Base-by-base conservation (phyloP, 1,140 invertebrate species). In the Atta texana region DNA sequence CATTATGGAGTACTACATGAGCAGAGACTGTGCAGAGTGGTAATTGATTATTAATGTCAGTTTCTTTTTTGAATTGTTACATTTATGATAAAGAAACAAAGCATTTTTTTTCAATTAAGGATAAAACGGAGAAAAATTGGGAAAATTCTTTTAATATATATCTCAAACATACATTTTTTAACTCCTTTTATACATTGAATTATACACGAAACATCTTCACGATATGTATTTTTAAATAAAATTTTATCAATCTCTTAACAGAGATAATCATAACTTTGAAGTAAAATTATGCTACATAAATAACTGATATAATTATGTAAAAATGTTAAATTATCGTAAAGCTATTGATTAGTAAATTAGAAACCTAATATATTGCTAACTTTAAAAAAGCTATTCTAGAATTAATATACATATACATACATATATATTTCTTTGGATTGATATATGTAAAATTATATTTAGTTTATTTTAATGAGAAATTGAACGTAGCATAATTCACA, bases 21-120 rank as follows among this genome's bases (percentile, higher is more conserved):
- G 87, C 88, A 87, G 85, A 90, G 69, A 91, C 75, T 90, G 84
- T 89, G 71, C 86, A 87, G 88, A 88, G 85, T 91, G 88, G 85
- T 91, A 92, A 90, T 91, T 86, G 81, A 88, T 86, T 86, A 16
- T 51, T 16, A 75, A 86, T 69, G 2, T 66, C 49, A 39, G 44
- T 34, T 71, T 21, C 55, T 80, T 44, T 69, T 53, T 18, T 24
- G 34, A 80, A 12, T 44, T 2, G 18, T 72, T 16, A 44, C 2
- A 78, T 3, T 77, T 89, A 57, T 78, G 88, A 72, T 85, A 91
- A 88, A 78, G 74, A 80, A 88, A 85, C 63, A 92, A 92, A 92
- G 63, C 82, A 88, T 88, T 91, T 92, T 86, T 76, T 69, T 86
- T 85, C 75, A 92, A 85, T 81, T 71, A 84, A 91, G 80, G 51